phyloP scores from a whole-genome alignment of 2,888 invertebrate genomes.

The Pachliopta kotzebuea region DNA sequence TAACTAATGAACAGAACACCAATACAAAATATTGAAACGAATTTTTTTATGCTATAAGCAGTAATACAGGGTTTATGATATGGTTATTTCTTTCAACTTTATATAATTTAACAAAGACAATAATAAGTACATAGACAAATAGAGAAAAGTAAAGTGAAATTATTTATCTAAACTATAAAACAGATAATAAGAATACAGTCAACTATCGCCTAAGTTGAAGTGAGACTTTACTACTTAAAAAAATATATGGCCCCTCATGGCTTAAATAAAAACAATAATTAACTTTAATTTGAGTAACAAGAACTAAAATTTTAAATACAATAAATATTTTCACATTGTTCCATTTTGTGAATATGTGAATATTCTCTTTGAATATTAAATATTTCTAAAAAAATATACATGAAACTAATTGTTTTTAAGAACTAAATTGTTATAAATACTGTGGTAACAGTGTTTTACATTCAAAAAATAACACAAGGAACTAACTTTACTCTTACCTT shows the following conservation, averaged over 20 bases:
- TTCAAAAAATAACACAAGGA: background rate
- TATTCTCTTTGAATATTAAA: background rate
- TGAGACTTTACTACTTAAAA: background rate
- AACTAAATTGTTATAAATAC: background rate
- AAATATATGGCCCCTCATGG: slow-evolving; percentile 5
- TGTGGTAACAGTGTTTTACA: background rate
- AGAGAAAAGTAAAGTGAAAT: background rate
- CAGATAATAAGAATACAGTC: background rate
- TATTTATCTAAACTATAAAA: background rate
- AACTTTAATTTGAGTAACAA: background rate
- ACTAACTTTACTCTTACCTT: slow-evolving; percentile 1
- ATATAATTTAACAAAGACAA: background rate
- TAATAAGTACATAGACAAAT: background rate
- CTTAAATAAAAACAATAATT: slow-evolving; percentile 2
- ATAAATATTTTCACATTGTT: background rate
- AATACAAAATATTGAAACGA: background rate
- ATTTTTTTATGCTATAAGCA: background rate
- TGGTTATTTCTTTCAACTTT: background rate
- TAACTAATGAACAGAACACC: background rate
- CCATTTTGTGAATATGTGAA: background rate
- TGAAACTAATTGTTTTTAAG: background rate
- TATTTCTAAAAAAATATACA: background rate
- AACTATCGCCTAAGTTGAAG: background rate
- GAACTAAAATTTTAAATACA: background rate
- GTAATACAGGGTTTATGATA: background rate